Percentiles rank a stretch among this genome's conserved stretches.
Evolutionary conservation across 2,113 vertebrate species (phyloP).

Genomic region (Amphiprion percula): DNA sequence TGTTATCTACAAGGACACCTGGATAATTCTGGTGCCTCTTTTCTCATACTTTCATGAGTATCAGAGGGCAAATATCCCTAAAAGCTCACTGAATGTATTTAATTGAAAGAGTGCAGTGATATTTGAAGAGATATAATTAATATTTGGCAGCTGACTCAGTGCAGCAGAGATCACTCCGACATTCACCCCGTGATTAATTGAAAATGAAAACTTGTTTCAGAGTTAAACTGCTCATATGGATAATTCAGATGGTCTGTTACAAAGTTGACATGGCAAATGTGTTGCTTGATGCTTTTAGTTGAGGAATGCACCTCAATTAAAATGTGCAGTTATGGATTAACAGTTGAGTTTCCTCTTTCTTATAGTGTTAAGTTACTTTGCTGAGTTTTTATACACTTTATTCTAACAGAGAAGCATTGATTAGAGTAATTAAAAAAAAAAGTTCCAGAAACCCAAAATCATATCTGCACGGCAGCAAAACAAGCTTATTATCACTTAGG

Average conservation of each 20-base stretch:
- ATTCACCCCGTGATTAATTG: background rate
- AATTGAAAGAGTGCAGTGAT: conserved; percentile 8
- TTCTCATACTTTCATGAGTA: background rate
- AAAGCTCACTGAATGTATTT: conserved; percentile 12
- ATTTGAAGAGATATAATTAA: conserved; percentile 23
- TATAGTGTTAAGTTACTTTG: background rate
- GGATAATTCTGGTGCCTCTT: background rate
- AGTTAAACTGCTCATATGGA: background rate
- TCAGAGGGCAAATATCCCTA: conserved; percentile 5
- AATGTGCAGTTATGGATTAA: background rate
- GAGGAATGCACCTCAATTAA: background rate
- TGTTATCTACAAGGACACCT: conserved; percentile 4
- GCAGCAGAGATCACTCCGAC: background rate
- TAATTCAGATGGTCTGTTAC: no score
- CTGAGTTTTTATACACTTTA: background rate
- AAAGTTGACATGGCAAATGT: no score
- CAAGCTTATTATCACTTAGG: background rate
- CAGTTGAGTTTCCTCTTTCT: no score
- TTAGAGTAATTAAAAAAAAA: background rate
- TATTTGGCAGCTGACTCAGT: conserved; percentile 7
- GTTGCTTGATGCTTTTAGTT: no score
- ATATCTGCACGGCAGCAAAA: conserved; percentile 6
- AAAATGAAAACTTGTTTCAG: background rate
- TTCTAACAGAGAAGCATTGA: background rate
- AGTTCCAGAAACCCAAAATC: background rate